These are phyloP conservation scores for Artibeus lituratus DNA, from an alignment of 2,797 vertebrate species.

Conservation along the genomic window DNA sequence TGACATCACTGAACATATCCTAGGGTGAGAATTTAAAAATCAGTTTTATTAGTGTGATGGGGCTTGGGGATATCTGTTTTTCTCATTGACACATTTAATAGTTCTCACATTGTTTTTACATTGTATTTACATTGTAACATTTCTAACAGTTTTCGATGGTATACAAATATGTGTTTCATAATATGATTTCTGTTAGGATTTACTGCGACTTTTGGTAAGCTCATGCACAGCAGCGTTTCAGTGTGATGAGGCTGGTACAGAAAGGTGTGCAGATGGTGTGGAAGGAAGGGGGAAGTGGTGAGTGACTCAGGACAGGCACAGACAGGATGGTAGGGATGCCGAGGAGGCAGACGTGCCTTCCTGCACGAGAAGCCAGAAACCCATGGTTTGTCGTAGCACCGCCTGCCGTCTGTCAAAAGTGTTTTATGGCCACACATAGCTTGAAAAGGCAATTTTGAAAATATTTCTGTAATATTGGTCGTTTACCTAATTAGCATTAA, in stretches of 20 bases:
- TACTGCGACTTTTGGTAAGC: neutral
- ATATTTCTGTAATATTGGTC: neutral
- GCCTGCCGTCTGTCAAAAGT: neutral
- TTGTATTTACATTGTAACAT: neutral
- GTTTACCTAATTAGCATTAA: neutral
- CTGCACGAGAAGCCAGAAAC: neutral
- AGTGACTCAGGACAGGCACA: neutral
- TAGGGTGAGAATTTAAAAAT: neutral
- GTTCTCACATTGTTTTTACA: neutral
- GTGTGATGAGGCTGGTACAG: neutral
- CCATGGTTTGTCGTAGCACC: neutral
- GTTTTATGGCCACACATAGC: neutral
- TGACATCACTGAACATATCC: neutral
- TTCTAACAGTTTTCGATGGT: neutral
- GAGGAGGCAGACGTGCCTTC: neutral
- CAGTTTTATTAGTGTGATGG: neutral
- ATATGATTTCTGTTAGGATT: neutral
- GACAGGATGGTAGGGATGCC: neutral
- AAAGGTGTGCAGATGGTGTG: neutral
- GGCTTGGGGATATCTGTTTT: neutral
- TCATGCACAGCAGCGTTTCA: neutral
- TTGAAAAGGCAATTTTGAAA: constrained; percentile 24
- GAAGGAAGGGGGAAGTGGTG: neutral
- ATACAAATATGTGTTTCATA: neutral
- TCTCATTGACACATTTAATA: neutral